Base-by-base conservation (phyloP, 2,113 vertebrate species). In the Muntiacus muntjak region DNA sequence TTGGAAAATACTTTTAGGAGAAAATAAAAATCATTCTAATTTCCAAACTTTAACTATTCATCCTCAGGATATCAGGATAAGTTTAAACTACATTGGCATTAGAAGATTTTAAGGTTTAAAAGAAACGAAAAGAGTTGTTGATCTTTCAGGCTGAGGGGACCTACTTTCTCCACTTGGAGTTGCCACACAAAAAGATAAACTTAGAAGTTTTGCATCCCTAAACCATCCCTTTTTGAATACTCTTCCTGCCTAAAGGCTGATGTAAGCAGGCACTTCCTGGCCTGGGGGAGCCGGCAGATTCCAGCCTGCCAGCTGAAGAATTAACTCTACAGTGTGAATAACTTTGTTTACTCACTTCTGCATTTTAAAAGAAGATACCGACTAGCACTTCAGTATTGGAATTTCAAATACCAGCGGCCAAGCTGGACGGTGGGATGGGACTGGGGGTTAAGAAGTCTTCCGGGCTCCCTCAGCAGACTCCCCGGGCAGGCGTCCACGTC, bases 331-430 rank as follows among this genome's bases (percentile, higher is more conserved):
- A 1, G 21, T 45, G 28, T 25, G 82, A 96, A 95, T 54, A 81
- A 89, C 64, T 95, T 88, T 93, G 91, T 96, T 97, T 94, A 86
- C 76, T 93, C 36, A 76, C 64, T 28, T 91, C 52, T 89, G 7
- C 91, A 91, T 91, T 97, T 83, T 64, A 87, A 95, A 92, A 91
- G 74, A 62, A 33, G 58, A 43, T 30, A 71, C 3, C 8, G 58
- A 17, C 36, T 64, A 88, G 54, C 55, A 86, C 86, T 67, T 90
- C 15, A 62, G 9, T 81, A 45, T 15, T 45, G 74, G 57, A 94
- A 87, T 95, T 94, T 89, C 78, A 88, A 96, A 96, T 83, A 36
- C 43, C 58, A 54, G 43, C 4, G 0, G 33, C 23, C 76, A 50
- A n/a, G 54, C 58, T 84, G 17, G 67, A 9, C 40, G 30, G 52